phyloP scores from a whole-genome alignment of 2,113 vertebrate genomes.

The Chroicocephalus ridibundus region DNA sequence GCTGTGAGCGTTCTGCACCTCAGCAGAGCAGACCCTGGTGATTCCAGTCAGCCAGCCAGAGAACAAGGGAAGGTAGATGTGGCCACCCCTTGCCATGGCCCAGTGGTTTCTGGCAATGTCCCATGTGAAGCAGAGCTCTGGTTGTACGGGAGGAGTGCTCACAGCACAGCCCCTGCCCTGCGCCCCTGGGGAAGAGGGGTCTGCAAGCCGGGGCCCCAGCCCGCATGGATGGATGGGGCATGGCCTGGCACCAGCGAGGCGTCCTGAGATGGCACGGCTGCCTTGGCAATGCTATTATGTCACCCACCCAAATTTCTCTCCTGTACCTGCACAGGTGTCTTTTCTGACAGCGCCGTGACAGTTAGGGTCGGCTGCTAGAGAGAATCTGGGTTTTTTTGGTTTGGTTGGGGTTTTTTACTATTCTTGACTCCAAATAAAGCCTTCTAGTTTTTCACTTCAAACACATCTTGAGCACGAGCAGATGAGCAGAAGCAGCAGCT shows the following conservation, averaged over 20 bases:
- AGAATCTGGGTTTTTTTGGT: not conserved
- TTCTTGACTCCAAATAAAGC: not conserved
- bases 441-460: not conserved
- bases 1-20: too few relatives aligned
- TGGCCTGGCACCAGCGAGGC: accelerated
- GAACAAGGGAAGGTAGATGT: not conserved
- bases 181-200: not conserved
- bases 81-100: not conserved
- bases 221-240: accelerated
- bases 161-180: not conserved
- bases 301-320: not conserved
- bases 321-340: not conserved
- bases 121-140: not conserved
- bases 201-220: not conserved
- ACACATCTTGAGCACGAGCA: accelerated
- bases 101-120: not conserved
- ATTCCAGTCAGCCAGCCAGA: not conserved
- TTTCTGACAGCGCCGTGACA: accelerated
- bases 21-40: not conserved
- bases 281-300: not conserved
- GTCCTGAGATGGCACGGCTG: not conserved
- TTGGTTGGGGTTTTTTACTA: not conserved
- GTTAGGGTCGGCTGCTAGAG: not conserved
- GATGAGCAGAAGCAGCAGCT: not conserved
- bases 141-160: not conserved